phyloP scores from a whole-genome alignment of 1,140 invertebrate species.

The Dryas iulia region DNA sequence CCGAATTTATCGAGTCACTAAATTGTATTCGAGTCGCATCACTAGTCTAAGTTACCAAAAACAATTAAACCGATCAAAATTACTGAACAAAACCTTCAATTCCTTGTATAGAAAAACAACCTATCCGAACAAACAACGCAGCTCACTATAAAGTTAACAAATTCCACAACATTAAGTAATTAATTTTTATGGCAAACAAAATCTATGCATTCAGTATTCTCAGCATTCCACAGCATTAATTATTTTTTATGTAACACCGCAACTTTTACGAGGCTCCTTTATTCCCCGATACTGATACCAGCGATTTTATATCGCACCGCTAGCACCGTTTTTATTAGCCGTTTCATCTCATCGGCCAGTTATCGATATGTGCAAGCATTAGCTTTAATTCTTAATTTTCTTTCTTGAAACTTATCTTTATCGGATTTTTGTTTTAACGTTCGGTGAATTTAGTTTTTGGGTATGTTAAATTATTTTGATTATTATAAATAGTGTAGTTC shows the following conservation, averaged over 20 bases:
- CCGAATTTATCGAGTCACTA: no score
- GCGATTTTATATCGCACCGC: slow-evolving; percentile 50
- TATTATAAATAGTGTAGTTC: no score
- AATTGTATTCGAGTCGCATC: no score
- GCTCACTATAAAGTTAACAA: background rate
- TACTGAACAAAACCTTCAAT: no score
- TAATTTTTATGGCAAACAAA: slow-evolving; percentile 24
- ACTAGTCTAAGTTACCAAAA: no score
- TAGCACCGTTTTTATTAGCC: slow-evolving; percentile 54
- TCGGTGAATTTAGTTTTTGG: no score
- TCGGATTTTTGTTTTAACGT: background rate
- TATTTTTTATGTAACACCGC: slow-evolving; percentile 49
- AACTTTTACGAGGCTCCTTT: slow-evolving; percentile 55
- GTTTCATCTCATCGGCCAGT: slow-evolving; percentile 47
- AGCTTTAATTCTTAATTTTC: slow-evolving; percentile 38
- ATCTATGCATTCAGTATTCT: slow-evolving; percentile 32
- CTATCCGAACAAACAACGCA: background rate
- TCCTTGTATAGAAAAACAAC: no score
- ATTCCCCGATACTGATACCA: slow-evolving; percentile 53
- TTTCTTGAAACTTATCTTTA: background rate
- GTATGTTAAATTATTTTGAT: no score
- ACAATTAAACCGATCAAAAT: background rate
- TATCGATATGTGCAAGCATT: slow-evolving; percentile 55
- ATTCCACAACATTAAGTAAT: slow-evolving; percentile 15
- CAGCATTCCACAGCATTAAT: slow-evolving; percentile 42